These are phyloP conservation scores for Aleiodes alternator DNA, from an alignment of 2,888 invertebrate genomes.

Conservation along the genomic window DNA sequence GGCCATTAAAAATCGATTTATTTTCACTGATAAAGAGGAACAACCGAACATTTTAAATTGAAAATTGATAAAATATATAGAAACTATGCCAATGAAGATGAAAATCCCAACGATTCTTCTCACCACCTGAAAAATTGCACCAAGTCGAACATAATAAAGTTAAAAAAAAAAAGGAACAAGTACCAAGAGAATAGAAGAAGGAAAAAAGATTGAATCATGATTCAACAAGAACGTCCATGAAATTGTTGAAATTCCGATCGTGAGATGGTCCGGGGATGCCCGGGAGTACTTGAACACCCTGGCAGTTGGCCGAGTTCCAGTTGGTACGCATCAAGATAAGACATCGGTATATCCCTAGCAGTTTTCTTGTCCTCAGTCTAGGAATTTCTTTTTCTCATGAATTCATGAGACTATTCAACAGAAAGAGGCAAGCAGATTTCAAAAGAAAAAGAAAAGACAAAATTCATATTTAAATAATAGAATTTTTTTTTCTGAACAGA, in stretches of 20 bases:
- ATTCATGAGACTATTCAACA: not conserved
- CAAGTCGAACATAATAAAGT: too few species aligned
- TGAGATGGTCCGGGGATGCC: slow-evolving; percentile 43
- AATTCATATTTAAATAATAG: too few species aligned
- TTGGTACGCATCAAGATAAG: slow-evolving; percentile 33
- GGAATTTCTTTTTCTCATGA: slow-evolving; percentile 7
- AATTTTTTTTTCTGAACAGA: too few species aligned
- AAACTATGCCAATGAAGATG: too few species aligned
- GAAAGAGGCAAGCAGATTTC: not conserved
- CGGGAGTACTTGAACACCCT: slow-evolving; percentile 49
- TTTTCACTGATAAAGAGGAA: too few species aligned
- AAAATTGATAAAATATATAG: too few species aligned
- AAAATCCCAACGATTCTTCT: too few species aligned
- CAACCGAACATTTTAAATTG: too few species aligned
- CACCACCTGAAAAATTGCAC: too few species aligned
- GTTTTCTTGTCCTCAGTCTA: not conserved
- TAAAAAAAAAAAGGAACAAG: not conserved
- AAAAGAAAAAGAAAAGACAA: too few species aligned
- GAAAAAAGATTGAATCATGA: slow-evolving; percentile 29
- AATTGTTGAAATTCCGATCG: slow-evolving; percentile 25
- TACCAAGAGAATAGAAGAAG: not conserved
- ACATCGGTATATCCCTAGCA: slow-evolving; percentile 1
- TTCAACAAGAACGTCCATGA: slow-evolving; percentile 31
- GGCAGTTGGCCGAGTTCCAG: slow-evolving; percentile 55
- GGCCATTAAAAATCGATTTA: too few species aligned